Evolutionary conservation across 2,113 vertebrate species (phyloP).

Genomic region (Piaya cayana): DNA sequence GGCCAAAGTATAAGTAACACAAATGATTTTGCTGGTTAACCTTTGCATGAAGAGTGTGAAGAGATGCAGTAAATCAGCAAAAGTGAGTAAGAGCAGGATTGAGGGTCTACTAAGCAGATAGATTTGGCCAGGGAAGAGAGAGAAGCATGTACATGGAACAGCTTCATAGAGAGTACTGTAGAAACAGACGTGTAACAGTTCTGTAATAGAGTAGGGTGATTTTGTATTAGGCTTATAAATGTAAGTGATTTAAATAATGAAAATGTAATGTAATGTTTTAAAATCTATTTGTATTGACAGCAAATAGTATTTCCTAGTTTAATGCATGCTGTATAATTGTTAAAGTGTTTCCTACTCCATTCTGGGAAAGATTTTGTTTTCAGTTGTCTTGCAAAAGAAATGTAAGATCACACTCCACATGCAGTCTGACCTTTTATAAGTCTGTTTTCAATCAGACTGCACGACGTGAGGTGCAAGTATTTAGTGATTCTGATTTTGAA

Average conservation of each 20-base stretch:
- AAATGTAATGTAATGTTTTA: background rate
- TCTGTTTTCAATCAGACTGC: background rate
- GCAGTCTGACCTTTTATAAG: background rate
- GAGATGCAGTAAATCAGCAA: background rate
- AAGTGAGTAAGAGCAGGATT: background rate
- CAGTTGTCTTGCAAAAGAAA: background rate
- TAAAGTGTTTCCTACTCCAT: background rate
- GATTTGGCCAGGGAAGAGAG: background rate
- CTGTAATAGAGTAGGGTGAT: background rate
- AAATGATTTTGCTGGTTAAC: background rate
- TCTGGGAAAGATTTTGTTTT: background rate
- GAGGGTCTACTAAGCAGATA: background rate
- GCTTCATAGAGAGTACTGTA: background rate
- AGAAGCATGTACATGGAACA: background rate
- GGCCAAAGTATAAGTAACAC: background rate
- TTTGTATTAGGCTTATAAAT: background rate
- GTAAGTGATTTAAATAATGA: background rate
- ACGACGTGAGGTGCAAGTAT: background rate
- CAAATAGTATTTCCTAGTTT: background rate
- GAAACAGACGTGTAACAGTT: background rate
- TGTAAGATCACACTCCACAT: background rate
- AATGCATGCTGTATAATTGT: background rate
- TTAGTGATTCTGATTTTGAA: background rate
- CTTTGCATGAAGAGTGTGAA: background rate
- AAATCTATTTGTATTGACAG: background rate